Evolutionary conservation across 2,888 invertebrate genomes (phyloP), one percentile per base, ranked within the genome.

Genomic region (Leptopterna dolabrata): DNA sequence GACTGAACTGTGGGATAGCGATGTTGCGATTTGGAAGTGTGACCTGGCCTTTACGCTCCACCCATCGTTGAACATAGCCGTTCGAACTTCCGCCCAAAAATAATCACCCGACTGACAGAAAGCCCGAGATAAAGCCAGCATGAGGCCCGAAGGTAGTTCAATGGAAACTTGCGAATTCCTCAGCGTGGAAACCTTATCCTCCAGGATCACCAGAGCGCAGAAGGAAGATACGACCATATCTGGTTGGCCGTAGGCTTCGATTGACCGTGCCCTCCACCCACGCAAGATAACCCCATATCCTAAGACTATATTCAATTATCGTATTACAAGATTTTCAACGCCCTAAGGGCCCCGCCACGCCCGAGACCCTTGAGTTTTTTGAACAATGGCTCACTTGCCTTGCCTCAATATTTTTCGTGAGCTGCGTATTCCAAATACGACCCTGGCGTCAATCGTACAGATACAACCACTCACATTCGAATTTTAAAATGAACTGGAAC

Each of bases 271-370:
- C 76, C 76, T 76, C 14, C 76, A 4, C 76, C 76, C 76, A 76
- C 76, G 76, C 76, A n/a, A 36, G 41, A 36, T 76, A 41, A 76
- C 76, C 76, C n/a, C 76, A 41, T 36, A 76, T 76, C 76, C 76
- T 76, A 76, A 30, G 76, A 76, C 76, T 76, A 76, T 76, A 76
- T 76, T 76, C 76, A 76, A 76, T 76, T 76, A 76, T 76, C 76
- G 76, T 76, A 41, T 76, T 41, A 76, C n/a, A n/a, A n/a, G 9
- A 76, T 76, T 76, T 76, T 41, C 9, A 76, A 30, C 76, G 36
- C 76, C 41, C 36, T 30, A 16, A 36, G 76, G 76, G 30, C 30
- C 41, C 13, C 16, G 41, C 41, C 76, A 36, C 76, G 76, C 76
- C 76, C 76, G 76, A 7, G 19, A 76, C 29, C 27, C 71, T 30